Evolutionary conservation across 1,140 invertebrate species (phyloP).

Genomic region (Platorchestia sp.): DNA sequence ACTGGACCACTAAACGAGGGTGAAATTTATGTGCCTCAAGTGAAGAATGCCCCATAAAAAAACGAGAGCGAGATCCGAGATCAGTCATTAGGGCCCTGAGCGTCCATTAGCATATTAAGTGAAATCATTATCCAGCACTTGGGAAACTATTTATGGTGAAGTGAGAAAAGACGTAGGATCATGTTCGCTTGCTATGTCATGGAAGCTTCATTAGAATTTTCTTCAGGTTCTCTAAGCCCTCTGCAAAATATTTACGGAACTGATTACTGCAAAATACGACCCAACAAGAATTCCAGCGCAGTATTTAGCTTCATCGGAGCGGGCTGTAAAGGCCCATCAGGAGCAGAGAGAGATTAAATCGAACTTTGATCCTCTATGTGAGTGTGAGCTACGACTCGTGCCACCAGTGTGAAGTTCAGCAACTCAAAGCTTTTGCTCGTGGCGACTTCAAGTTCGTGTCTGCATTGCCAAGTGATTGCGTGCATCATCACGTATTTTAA

Average conservation of each 20-base stretch:
- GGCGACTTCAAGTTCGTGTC: not conserved
- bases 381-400: not conserved
- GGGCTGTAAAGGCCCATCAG: not conserved
- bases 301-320: constrained; percentile 17
- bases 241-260: constrained; percentile 44
- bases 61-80: constrained; percentile 40
- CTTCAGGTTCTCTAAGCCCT: constrained; percentile 47
- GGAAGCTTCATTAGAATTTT: constrained; percentile 55
- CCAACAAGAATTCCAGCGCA: not conserved
- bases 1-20: not conserved
- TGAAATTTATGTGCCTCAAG: constrained; percentile 40
- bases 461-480: not conserved
- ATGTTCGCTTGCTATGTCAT: constrained; percentile 49
- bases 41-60: constrained; percentile 47
- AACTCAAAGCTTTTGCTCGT: not conserved
- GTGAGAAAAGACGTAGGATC: constrained; percentile 45
- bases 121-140: constrained; percentile 53
- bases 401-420: not conserved
- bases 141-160: constrained; percentile 41
- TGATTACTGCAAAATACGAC: constrained; percentile 54
- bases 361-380: not conserved
- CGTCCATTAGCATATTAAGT: constrained; percentile 45
- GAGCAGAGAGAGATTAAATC: not conserved
- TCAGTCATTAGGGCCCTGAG: constrained; percentile 33
- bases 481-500: not conserved